These are phyloP conservation scores for Tenthredo mesomela DNA, from an alignment of 2,888 invertebrate genomes.

Conservation along the genomic window DNA sequence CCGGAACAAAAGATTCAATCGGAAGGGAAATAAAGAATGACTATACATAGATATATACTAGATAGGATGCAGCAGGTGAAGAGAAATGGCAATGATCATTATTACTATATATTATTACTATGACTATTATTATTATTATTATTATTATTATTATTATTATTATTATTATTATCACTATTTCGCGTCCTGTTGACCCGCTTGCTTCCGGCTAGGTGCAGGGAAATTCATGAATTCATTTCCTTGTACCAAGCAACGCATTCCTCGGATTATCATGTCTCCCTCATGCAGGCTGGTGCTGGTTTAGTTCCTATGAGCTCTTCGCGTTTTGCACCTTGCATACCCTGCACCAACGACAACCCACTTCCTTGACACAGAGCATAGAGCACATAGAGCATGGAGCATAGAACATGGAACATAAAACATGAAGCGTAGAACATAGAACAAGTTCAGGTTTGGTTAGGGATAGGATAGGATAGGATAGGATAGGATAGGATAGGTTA, in stretches of 20 bases:
- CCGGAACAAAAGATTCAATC: slow-evolving; percentile 11
- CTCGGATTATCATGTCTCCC: slow-evolving; percentile 39
- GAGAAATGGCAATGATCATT: background rate
- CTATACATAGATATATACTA: background rate
- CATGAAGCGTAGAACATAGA: background rate
- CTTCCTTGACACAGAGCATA: slow-evolving; percentile 37
- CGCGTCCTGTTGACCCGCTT: background rate
- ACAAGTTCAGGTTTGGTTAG: slow-evolving; percentile 40
- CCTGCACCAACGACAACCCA: slow-evolving; percentile 48
- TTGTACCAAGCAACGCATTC: slow-evolving; percentile 43
- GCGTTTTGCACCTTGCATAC: background rate
- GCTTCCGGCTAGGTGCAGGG: background rate
- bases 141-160: background rate
- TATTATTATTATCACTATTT: background rate
- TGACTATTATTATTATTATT: too few relatives aligned
- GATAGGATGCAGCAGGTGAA: background rate
- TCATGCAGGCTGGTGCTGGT: background rate
- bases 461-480: background rate
- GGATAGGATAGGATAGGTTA: too few relatives aligned
- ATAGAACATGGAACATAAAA: background rate
- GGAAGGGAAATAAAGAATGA: background rate
- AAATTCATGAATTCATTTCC: slow-evolving; percentile 51
- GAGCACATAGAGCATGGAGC: background rate
- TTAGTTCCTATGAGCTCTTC: background rate
- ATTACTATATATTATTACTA: too few relatives aligned